Percentiles rank a stretch among this genome's conserved stretches.
These are phyloP conservation scores for Petrocephalus sullivani DNA, from an alignment of 2,797 vertebrate genomes.

Conservation along the genomic window DNA sequence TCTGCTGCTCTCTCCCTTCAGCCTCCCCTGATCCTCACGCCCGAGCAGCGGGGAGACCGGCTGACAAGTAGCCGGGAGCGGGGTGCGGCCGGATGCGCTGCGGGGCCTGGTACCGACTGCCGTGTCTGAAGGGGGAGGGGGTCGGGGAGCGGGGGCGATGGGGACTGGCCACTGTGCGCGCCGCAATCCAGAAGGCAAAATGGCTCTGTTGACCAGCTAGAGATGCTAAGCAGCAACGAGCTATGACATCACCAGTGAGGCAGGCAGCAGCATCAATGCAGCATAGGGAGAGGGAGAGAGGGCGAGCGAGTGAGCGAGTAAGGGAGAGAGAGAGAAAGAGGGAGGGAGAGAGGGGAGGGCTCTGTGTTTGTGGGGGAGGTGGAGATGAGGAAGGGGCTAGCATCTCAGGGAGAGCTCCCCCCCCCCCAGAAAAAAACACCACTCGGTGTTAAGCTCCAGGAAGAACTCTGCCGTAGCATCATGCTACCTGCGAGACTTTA, in stretches of 20 bases:
- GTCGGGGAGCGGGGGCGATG: background rate
- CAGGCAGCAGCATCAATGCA: constrained; percentile 64
- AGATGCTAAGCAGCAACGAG: constrained; percentile 65
- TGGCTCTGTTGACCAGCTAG: constrained; percentile 58
- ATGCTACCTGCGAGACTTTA: background rate
- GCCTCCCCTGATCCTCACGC: constrained; percentile 37
- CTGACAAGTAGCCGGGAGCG: constrained; percentile 14
- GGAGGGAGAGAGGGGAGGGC: constrained; percentile 25
- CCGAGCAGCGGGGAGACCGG: constrained; percentile 26
- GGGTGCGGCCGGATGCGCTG: constrained; percentile 13
- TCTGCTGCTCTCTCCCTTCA: constrained; percentile 32
- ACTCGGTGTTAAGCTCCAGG: background rate
- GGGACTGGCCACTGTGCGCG: constrained; percentile 17
- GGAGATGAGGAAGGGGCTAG: background rate
- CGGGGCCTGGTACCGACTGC: constrained; percentile 24
- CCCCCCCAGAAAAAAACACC: constrained; percentile 17
- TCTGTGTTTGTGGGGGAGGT: background rate
- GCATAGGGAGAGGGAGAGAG: constrained; percentile 36
- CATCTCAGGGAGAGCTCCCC: constrained; percentile 25
- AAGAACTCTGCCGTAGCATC: background rate
- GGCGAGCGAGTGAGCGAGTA: background rate
- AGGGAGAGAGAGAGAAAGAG: constrained; percentile 23
- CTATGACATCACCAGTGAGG: constrained; percentile 65
- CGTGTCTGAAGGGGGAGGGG: constrained; percentile 12
- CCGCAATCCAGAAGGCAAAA: constrained; percentile 54